Conservation (phyloP, 2,888 invertebrate species). For the Liopterus haemorrhoidalis region DNA sequence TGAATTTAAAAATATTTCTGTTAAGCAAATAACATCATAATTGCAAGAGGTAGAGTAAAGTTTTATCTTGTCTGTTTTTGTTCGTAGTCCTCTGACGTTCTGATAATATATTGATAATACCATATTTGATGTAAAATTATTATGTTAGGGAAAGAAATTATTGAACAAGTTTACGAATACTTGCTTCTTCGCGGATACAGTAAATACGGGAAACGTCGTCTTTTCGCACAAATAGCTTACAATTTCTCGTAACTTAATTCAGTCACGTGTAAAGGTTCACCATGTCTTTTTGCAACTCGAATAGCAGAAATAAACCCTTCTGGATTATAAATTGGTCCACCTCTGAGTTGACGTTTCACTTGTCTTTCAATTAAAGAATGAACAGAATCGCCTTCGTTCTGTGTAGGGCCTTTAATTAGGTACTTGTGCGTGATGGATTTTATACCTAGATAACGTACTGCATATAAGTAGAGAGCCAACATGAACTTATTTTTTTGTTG, state of each 20-base stretch:
- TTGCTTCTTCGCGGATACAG: too few relatives aligned
- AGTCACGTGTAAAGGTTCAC: background rate
- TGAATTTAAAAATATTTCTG: too few relatives aligned
- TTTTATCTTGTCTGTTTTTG: too few relatives aligned
- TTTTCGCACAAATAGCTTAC: background rate
- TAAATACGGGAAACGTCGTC: too few relatives aligned
- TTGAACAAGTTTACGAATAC: too few relatives aligned
- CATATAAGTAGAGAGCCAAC: conserved; percentile 27
- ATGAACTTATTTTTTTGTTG: conserved; percentile 34
- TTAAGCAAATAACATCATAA: too few relatives aligned
- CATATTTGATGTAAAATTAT: too few relatives aligned
- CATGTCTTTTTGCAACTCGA: conserved; percentile 6
- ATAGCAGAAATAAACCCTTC: conserved; percentile 6
- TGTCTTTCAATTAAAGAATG: conserved; percentile 31
- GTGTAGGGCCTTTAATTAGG: conserved; percentile 31
- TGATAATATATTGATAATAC: too few relatives aligned
- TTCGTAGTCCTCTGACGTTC: too few relatives aligned
- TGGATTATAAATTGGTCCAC: conserved; percentile 9
- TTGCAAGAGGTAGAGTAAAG: too few relatives aligned
- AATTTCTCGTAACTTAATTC: background rate
- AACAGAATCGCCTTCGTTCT: conserved; percentile 33
- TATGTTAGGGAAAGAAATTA: too few relatives aligned
- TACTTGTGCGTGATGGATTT: conserved; percentile 31
- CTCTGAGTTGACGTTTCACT: conserved; percentile 14
- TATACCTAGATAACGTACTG: conserved; percentile 24